Base-by-base conservation (phyloP, 2,888 invertebrate species). In the Lycocerus yunnanus region DNA sequence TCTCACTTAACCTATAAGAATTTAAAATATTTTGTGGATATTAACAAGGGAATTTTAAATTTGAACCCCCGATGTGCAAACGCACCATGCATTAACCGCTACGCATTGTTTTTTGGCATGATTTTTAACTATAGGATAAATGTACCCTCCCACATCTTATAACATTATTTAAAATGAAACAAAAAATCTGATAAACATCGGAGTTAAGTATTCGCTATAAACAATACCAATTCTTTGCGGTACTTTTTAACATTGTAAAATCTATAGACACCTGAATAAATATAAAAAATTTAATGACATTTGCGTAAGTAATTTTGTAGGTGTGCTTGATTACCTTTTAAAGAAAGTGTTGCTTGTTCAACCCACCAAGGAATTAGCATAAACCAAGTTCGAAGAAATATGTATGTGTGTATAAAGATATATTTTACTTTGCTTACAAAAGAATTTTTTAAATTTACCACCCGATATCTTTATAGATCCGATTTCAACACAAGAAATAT, bases 321-420 rank as follows among this genome's bases (percentile, higher is more conserved):
- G 69, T 63, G 69, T 70, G 61, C 27, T 43, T 24, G 63, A 63
- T 70, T 70, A 18, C 69, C 69, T 61, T 70, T 70, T 70, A 27
- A 24, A 70, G 69, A 63, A 27, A 15, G 27, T 27, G 20, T 63
- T 24, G 14, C 20, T 65, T 67, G 16, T 67, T 58, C 27, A 27
- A 58, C 61, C 61, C 61, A 63, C 61, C 61, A 18, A 63, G 11
- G 18, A 18, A 63, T 63, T 63, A 63, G 20, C 61, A 63, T 63
- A 63, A 63, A 63, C 20, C 61, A n/a, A 63, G 18, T 63, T 63
- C 61, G 61, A 18, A 20, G 61, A 63, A 63, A 63, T 63, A 63
- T 63, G 61, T 20, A 43, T n/a, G 18, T 63, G 18, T 63, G 61
- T 20, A 43, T n/a, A 43, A 43, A 63, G 61, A 63, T 63, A 43